Percentiles rank a stretch among this genome's conserved stretches.
Conservation (phyloP, 53 echinoderm and acorn worm species). For the Hippasteria phrygiana region DNA sequence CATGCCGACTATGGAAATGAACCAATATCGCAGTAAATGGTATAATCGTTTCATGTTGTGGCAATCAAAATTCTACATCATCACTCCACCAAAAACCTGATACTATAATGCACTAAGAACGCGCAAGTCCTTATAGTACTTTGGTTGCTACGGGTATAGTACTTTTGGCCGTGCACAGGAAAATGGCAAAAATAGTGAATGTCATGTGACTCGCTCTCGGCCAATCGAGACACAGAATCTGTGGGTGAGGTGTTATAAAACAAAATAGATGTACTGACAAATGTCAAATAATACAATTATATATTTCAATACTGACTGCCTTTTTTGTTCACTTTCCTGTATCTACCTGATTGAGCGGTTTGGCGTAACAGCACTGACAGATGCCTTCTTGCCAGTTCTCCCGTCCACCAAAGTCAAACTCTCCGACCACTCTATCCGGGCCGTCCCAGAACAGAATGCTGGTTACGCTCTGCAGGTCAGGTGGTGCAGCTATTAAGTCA, state of each 20-base stretch:
- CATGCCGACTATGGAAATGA: background rate
- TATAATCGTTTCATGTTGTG: background rate
- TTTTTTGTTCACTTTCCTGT: background rate
- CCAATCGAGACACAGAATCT: too few species aligned
- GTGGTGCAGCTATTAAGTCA: slow-evolving; percentile 57
- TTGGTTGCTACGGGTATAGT: too few species aligned
- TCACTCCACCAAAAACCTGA: background rate
- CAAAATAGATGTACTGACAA: background rate
- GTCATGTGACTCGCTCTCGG: too few species aligned
- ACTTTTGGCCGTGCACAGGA: too few species aligned
- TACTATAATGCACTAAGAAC: too few species aligned
- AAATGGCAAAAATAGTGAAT: too few species aligned
- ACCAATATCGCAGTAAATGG: background rate
- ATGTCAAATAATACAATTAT: background rate
- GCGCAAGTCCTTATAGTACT: too few species aligned
- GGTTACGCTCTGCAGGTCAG: slow-evolving; percentile 49
- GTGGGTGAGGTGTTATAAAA: too few species aligned
- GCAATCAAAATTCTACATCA: background rate
- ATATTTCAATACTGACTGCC: background rate
- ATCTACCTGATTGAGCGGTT: slow-evolving; percentile 55
- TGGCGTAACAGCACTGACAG: slow-evolving; percentile 65
- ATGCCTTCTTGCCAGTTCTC: slow-evolving; percentile 50
- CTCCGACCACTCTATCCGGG: slow-evolving; percentile 56
- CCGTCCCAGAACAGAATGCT: slow-evolving; percentile 78
- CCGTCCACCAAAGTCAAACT: slow-evolving; percentile 31